Conservation (phyloP, 2,888 invertebrate genomes). For the Neuroscelio doddi region DNA sequence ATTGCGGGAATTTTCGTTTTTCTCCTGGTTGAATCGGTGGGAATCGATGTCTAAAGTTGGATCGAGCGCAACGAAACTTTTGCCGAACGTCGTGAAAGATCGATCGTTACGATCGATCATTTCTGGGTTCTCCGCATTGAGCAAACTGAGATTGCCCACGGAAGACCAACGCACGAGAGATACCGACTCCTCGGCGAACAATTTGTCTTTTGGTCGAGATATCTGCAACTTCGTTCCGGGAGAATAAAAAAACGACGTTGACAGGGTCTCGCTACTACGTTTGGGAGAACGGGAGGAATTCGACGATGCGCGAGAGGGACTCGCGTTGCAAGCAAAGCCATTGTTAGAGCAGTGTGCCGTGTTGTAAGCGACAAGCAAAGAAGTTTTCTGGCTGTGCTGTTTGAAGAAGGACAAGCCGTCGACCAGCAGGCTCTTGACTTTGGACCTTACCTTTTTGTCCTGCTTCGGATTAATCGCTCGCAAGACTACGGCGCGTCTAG, state of each 20-base stretch:
- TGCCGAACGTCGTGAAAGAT: conserved; percentile 15
- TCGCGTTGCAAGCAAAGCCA: conserved; percentile 21
- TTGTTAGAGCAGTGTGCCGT: conserved; percentile 44
- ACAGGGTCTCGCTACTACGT: conserved; percentile 10
- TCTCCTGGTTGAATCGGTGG: conserved; percentile 49
- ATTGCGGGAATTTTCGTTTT: conserved; percentile 58
- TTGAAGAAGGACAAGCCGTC: conserved; percentile 56
- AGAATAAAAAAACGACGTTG: conserved; percentile 26
- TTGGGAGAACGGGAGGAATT: background rate
- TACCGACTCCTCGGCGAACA: conserved; percentile 34
- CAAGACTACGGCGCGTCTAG: conserved; percentile 34
- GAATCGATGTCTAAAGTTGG: conserved; percentile 11
- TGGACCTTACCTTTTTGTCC: conserved; percentile 69
- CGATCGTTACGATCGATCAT: background rate
- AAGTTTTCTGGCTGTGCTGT: conserved; percentile 37
- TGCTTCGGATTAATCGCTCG: conserved; percentile 41
- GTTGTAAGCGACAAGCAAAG: conserved; percentile 56
- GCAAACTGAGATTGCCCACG: conserved; percentile 16
- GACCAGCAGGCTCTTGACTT: conserved; percentile 64
- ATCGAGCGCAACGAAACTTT: background rate
- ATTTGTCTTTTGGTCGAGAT: conserved; percentile 20
- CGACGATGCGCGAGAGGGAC: conserved; percentile 2
- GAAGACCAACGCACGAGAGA: conserved; percentile 32
- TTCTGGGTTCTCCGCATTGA: too few relatives aligned
- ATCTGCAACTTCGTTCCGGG: conserved; percentile 13